Evolutionary conservation across 2,888 invertebrate genomes (phyloP), one percentile per base, ranked within the genome.

Genomic region (Pterostichus niger): DNA sequence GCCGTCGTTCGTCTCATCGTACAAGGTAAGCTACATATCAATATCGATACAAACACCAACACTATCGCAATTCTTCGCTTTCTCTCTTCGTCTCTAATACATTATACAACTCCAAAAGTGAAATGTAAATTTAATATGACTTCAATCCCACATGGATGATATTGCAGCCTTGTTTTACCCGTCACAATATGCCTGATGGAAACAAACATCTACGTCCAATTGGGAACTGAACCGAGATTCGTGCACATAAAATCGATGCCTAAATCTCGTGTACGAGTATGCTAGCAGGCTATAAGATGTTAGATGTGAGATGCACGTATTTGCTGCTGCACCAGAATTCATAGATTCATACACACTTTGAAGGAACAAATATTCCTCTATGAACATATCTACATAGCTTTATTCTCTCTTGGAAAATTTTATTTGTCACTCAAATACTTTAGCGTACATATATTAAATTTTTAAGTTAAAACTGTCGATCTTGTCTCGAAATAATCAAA

Each of bases 1-100:
- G 92, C 93, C 52, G 91, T 94, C 85, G 92, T 94, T 85, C 92
- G 92, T 87, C 92, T 94, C 86, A 91, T 93, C 85, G 94, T 94
- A 83, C 93, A 94, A 92, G 94, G 94, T 94, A 89, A 91, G 68
- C 9, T 56, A 6, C 13, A 13, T 10, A 17, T 49, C 17, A 10
- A 17, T 17, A 56, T 17, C 7, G 56, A 56, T 17, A 17, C 17
- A n/a, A 11, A 10, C 10, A 49, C 49, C 40, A 52, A 52, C n/a
- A 11, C 52, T 9, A 52, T n/a, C n/a, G 52, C 52, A 52, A 52
- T 5, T 3, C 6, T 10, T 5, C 10, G 52, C 10, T 52, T 40
- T 6, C 40, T 6, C 40, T 6, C 52, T 52, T 13, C 52, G 49
- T 17, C 17, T 56, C 35, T 13, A 31, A 64, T 64, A 35, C 24